Evolutionary conservation across 2,888 invertebrate genomes (phyloP).

Genomic region (Schrankia costaestrigalis): DNA sequence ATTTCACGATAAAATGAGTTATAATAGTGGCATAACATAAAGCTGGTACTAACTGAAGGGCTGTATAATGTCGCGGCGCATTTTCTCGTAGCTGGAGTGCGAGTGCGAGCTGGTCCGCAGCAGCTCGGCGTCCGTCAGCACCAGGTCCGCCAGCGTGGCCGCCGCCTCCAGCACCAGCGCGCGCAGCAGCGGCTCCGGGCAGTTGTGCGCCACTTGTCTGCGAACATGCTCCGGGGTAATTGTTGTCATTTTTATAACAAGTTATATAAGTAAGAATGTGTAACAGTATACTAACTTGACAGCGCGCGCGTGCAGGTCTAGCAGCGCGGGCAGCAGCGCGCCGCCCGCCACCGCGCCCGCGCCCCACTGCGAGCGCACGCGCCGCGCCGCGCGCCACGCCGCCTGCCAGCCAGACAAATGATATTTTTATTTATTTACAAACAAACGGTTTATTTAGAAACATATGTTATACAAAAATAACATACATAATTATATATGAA

Average conservation of each 20-base stretch:
- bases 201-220: conserved; percentile 75
- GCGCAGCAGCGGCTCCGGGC: conserved; percentile 77
- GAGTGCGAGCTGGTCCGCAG: conserved; percentile 20
- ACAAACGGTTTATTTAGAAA: too few relatives aligned
- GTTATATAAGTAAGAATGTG: not conserved
- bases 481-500: too few relatives aligned
- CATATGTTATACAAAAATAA: too few relatives aligned
- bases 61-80: conserved; percentile 83
- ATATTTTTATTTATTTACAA: too few relatives aligned
- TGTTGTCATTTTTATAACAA: not conserved
- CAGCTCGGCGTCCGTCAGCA: conserved; percentile 42
- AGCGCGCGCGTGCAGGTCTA: conserved; percentile 40
- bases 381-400: not conserved
- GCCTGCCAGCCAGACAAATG: too few relatives aligned
- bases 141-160: conserved; percentile 51
- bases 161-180: conserved; percentile 56
- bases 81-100: conserved; percentile 81
- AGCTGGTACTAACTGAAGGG: conserved; percentile 79
- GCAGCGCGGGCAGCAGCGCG: conserved; percentile 44
- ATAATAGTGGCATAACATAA: not conserved
- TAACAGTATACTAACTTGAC: conserved; percentile 33
- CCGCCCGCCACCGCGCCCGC: conserved; percentile 29
- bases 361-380: not conserved
- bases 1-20: not conserved
- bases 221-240: not conserved